These are phyloP conservation scores for Platycnemis pennipes DNA, from an alignment of 2,888 invertebrate species.

Conservation along the genomic window DNA sequence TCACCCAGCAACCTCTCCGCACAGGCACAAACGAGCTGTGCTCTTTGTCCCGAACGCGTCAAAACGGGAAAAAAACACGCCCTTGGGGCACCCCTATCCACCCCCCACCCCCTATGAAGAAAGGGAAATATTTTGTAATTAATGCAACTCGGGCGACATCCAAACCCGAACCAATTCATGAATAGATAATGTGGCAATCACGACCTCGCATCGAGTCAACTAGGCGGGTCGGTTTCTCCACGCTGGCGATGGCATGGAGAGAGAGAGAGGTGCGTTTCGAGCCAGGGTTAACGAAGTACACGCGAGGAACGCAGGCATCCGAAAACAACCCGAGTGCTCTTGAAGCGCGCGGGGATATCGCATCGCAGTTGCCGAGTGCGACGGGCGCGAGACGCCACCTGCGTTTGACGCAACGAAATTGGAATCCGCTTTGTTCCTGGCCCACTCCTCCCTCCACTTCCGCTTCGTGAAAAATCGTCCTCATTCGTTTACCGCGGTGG, in stretches of 20 bases:
- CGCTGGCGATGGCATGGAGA: not conserved
- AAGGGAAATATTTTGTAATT: not conserved
- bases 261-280: not conserved
- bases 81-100: not conserved
- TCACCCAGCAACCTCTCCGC: not conserved
- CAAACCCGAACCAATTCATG: not conserved
- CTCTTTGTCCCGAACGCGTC: not conserved
- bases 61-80: not conserved
- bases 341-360: not conserved
- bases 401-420: slow-evolving; percentile 2
- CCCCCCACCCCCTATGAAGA: not conserved
- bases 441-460: not conserved
- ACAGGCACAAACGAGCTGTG: not conserved
- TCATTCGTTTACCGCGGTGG: not conserved
- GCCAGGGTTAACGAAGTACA: not conserved
- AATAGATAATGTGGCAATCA: not conserved
- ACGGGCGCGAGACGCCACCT: not conserved
- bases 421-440: not conserved
- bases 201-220: not conserved
- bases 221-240: too few species aligned
- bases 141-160: not conserved
- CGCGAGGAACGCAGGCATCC: not conserved
- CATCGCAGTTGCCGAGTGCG: not conserved
- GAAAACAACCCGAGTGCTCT: not conserved
- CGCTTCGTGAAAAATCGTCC: not conserved